phyloP scores from a whole-genome alignment of 2,888 invertebrate species.

The Pammene aurita region DNA sequence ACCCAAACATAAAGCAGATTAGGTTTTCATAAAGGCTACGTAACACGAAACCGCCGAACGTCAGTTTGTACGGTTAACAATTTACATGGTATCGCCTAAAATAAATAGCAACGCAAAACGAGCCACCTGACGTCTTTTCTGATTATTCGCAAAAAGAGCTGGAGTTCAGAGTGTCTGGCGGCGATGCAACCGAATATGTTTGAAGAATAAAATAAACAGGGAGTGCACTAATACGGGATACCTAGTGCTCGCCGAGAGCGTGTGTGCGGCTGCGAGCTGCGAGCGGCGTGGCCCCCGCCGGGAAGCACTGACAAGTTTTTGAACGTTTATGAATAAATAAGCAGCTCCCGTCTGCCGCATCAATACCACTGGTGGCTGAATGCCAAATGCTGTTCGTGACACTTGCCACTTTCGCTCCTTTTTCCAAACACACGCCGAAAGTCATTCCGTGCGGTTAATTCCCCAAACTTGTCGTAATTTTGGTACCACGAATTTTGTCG shows the following conservation, averaged over 20 bases:
- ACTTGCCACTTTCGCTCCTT: conserved; percentile 76
- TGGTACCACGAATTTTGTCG: conserved; percentile 39
- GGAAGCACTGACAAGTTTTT: conserved; percentile 72
- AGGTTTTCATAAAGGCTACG: conserved; percentile 45
- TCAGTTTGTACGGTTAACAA: conserved; percentile 44
- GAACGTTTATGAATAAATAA: conserved; percentile 82
- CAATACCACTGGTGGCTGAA: conserved; percentile 76
- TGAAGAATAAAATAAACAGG: conserved; percentile 63
- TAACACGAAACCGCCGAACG: conserved; percentile 50
- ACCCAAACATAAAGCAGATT: conserved; percentile 43
- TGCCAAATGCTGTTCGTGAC: conserved; percentile 79
- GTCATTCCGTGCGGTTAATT: conserved; percentile 68
- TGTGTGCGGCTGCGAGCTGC: conserved; percentile 46
- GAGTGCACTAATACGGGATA: conserved; percentile 57
- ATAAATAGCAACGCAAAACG: conserved; percentile 47
- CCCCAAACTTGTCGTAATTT: conserved; percentile 47
- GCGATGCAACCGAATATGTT: conserved; percentile 51
- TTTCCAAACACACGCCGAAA: conserved; percentile 61
- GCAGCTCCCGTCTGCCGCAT: conserved; percentile 75
- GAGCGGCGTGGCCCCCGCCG: conserved; percentile 46
- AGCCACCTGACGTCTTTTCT: conserved; percentile 47
- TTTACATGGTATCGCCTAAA: conserved; percentile 35
- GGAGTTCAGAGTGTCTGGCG: conserved; percentile 49
- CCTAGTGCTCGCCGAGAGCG: conserved; percentile 44
- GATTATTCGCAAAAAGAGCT: conserved; percentile 52